phyloP scores from a whole-genome alignment of 2,113 vertebrate genomes.

The Equus przewalskii region DNA sequence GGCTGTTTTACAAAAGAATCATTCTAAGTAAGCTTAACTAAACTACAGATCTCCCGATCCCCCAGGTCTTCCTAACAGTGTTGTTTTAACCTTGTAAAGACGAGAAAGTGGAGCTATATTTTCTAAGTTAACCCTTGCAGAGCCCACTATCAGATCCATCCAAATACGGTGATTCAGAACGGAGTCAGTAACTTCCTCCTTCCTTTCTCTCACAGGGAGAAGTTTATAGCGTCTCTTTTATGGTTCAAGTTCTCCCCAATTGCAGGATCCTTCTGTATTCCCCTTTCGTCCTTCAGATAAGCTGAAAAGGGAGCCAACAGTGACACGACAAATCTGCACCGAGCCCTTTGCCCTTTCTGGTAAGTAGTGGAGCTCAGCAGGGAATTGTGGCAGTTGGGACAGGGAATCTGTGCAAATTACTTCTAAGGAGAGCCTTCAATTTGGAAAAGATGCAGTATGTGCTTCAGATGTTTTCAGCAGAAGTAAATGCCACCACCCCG shows the following conservation, averaged over 20 bases:
- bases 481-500: not conserved
- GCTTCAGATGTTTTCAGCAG: constrained; percentile 40
- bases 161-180: not conserved
- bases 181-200: not conserved
- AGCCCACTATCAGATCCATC: not conserved
- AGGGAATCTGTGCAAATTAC: not conserved
- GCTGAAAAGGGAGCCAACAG: not conserved
- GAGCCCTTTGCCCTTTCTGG: not conserved
- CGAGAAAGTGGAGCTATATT: not conserved
- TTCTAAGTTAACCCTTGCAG: not conserved
- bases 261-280: not conserved
- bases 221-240: too few relatives aligned
- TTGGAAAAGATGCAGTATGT: constrained; percentile 13
- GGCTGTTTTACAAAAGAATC: not conserved
- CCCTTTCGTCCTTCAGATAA: not conserved
- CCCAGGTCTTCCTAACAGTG: not conserved
- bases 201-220: not conserved
- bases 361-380: not conserved
- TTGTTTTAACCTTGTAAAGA: not conserved
- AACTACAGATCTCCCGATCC: not conserved
- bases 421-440: not conserved
- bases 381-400: not conserved
- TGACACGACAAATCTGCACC: not conserved
- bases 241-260: not conserved
- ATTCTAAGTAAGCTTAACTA: not conserved